phyloP scores from a whole-genome alignment of 2,888 invertebrate genomes.

The Metacarcinus magister region DNA sequence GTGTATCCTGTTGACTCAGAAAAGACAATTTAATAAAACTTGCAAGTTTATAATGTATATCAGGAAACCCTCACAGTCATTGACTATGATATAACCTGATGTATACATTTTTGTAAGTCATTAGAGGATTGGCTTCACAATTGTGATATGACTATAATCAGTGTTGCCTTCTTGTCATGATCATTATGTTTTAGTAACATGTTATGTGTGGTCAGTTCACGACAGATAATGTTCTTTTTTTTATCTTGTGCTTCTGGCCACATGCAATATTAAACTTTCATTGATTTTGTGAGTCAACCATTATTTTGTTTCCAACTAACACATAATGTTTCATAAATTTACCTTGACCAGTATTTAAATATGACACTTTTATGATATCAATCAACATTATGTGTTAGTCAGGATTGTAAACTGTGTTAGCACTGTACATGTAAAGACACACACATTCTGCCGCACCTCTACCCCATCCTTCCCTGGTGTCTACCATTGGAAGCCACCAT shows the following conservation, averaged over 20 bases:
- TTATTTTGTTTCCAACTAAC: neutral
- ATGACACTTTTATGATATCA: neutral
- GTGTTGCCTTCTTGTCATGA: neutral
- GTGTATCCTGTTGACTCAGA: neutral
- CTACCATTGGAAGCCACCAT: neutral
- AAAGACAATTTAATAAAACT: neutral
- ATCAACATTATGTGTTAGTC: neutral
- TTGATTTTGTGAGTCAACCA: neutral
- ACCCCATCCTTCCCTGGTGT: neutral
- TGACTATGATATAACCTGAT: neutral
- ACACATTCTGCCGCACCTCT: slow-evolving; percentile 63
- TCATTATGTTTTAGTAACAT: too few species aligned
- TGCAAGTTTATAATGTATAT: neutral
- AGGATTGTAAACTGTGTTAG: neutral
- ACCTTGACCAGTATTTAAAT: neutral
- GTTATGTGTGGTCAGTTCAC: too few species aligned
- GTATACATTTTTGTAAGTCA: neutral
- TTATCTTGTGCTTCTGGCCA: neutral
- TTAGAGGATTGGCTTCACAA: neutral
- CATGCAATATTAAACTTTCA: neutral
- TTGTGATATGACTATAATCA: neutral
- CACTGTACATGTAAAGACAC: neutral
- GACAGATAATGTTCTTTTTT: neutral
- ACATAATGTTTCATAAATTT: neutral
- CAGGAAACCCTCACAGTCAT: neutral